Percentiles rank a stretch among this genome's conserved stretches.
Conservation (phyloP, 2,888 invertebrate genomes). For the Drosophila leonis region DNA sequence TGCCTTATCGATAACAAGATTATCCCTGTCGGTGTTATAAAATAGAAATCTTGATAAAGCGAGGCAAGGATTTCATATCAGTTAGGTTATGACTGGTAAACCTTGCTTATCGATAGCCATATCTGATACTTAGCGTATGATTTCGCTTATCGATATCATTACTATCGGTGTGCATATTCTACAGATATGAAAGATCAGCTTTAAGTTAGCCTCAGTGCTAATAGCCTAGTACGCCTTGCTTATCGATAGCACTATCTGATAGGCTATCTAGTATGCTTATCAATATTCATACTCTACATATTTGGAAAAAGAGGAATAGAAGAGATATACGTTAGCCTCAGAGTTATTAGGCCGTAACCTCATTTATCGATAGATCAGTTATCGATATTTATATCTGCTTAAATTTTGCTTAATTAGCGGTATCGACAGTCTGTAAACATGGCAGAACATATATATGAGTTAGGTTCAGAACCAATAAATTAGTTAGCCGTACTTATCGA, state of each 20-base stretch:
- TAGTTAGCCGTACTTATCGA: neutral
- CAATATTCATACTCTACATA: too few species aligned
- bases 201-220: neutral
- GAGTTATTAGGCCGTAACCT: too few species aligned
- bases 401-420: too few species aligned
- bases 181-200: neutral
- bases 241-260: neutral
- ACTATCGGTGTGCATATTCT: neutral
- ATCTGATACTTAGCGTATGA: neutral
- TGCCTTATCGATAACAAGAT: slow-evolving; percentile 8
- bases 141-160: neutral
- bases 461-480: neutral
- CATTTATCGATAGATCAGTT: neutral
- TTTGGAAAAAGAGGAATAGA: too few species aligned
- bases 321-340: too few species aligned
- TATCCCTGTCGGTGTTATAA: neutral
- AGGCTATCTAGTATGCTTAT: too few species aligned
- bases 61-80: neutral
- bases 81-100: neutral
- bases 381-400: too few species aligned
- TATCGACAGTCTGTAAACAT: too few species aligned
- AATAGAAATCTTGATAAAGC: neutral
- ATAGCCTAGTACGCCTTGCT: too few species aligned
- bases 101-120: neutral
- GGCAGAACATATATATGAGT: neutral